Base-by-base conservation (phyloP, 2,113 vertebrate species). In the Oncorhynchus keta region DNA sequence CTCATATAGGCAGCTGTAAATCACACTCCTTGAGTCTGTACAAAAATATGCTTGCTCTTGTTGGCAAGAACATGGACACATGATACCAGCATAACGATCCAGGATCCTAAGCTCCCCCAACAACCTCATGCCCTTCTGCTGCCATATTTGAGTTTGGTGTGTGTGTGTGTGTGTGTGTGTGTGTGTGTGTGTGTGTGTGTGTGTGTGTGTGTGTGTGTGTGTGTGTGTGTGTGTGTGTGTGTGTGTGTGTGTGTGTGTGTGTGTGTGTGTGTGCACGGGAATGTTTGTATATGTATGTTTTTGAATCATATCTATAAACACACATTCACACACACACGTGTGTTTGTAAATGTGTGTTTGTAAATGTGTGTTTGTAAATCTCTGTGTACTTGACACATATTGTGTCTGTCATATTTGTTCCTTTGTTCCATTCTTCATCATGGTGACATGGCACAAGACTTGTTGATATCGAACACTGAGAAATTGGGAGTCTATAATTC, bases 101-200 rank as follows among this genome's bases (percentile, higher is more conserved):
- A 62, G 59, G n/a, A 62, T 62, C 6, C 16, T 3, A 16, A n/a
- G 16, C 51, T 18, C 51, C 4, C 51, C 12, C 39, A 2, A 11
- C 39, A 45, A 57, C 55, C 16, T 57, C 55, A 57, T 57, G 20
- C 55, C 55, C 55, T 57, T 22, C n/a, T 62, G 59, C 59, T 62
- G 59, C 22, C 20, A 4, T 62, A 14, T 22, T 20, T 62, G 5
- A 16, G 59, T 1, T 20, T 62, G 1, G 59, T 62, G 59, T 62
- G 59, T 62, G 59, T 62, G 7, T 62, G 59, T 62, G 59, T 62
- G 59, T 62, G 59, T 62, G 59, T 62, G 59, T 24, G 20, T 62
- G 59, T 62, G 59, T 62, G 59, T 62, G 59, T 62, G 59, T 24
- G 20, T 62, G 59, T 62, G 59, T 62, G 59, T 62, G 59, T 62